Percentiles rank a stretch among this genome's conserved stretches.
Conservation (phyloP, 2,797 vertebrate species). For the Heterohyrax brucei region DNA sequence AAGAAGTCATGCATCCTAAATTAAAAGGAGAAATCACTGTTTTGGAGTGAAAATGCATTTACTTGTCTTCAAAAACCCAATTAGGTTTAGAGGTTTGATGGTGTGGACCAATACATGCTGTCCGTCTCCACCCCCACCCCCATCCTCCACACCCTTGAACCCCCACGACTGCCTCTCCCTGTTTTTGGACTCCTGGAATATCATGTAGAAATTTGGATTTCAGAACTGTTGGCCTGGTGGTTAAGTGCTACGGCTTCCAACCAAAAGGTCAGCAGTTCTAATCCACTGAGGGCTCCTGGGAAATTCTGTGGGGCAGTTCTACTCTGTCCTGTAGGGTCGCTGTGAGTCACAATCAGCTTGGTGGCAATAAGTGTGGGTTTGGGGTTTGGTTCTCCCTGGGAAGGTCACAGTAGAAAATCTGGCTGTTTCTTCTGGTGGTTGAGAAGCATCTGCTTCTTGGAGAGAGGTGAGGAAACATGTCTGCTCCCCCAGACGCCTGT, state of each 20-base stretch:
- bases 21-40: slow-evolving; percentile 2
- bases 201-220: neutral
- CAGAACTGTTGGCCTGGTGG: neutral
- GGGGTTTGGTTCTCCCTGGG: neutral
- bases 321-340: too few species aligned
- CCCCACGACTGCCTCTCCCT: too few species aligned
- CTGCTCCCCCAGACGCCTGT: neutral
- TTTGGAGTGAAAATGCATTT: slow-evolving; percentile 37
- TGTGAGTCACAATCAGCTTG: too few species aligned
- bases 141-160: too few species aligned
- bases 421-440: neutral
- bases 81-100: neutral
- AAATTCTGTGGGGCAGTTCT: too few species aligned
- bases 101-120: neutral
- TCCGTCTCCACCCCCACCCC: neutral
- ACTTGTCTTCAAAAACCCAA: neutral
- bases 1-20: neutral
- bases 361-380: too few species aligned
- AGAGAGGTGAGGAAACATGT: neutral
- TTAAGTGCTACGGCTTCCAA: too few species aligned
- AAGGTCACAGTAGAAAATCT: slow-evolving; percentile 17
- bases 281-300: too few species aligned
- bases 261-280: too few species aligned
- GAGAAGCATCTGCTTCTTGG: neutral
- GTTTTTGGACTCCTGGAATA: neutral